Evolutionary conservation across 1,140 invertebrate species (phyloP), one percentile per base, ranked within the genome.

Genomic region (Zaprionus vittiger): DNA sequence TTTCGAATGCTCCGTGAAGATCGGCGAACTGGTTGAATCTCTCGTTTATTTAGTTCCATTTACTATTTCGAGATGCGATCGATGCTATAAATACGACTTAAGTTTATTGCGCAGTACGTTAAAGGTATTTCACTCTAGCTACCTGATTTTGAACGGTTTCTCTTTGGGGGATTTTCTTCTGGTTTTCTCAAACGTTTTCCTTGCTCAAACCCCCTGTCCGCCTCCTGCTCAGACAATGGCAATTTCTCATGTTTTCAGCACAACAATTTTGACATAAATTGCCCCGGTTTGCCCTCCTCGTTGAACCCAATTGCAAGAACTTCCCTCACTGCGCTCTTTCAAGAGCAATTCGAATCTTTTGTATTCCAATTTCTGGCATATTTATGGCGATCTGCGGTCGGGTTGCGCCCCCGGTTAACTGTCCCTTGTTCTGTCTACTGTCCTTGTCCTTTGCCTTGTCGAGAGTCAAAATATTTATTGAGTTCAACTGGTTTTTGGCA

Each of bases 381-480:
- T 75, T 71, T 75, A 75, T 75, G 73, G 67, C 31, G 47, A 71
- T 47, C 44, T 75, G 73, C 60, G 73, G 60, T 71, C 20, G 22
- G 67, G 60, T 63, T 67, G 41, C 66, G 59, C 67, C 67, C 38
- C 67, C 67, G 59, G 60, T 59, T 64, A 64, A 70, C 73, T 26
- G 56, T 59, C 66, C 38, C 34, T 17, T 52, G 38, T 24, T 52
- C 44, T 49, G 47, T 52, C 38, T 41, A 26, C 24, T 54, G 38
- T 20, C 34, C 24, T 44, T 68, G 74, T 41, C 38, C 62, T 34
- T 66, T 60, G 37, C 44, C 31, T 55, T 90, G 85, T 90, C 85
- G 81, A 80, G 70, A 89, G 86, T 90, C 85, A 90, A 90, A 90
- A 90, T 90, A 90, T 90, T 90, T 90, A 89, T 89, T 90, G 85